Evolutionary conservation across 2,797 vertebrate genomes (phyloP), one percentile per base, ranked within the genome.

Genomic region (Oreortyx pictus): DNA sequence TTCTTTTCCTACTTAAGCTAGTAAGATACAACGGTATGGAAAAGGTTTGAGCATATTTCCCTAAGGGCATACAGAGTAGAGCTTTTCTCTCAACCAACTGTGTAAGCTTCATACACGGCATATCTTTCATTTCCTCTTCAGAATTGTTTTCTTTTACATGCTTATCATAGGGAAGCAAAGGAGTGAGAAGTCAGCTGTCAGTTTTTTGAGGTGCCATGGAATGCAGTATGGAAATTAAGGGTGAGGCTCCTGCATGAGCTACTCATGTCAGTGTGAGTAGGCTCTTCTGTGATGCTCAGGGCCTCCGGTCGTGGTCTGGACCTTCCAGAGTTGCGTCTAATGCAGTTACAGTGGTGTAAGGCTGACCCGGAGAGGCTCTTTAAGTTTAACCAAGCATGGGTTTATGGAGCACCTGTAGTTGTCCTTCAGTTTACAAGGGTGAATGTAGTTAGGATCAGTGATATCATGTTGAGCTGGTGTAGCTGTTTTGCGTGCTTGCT

Each of bases 261-360:
- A 27, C 25, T 16, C 43, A 14, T 29, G 49, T 47, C 6, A 4
- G 2, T 0, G 3, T 44, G 31, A n/a, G 35, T 31, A 61, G 52
- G 8, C 13, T 37, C 18, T 4, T 7, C 8, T 43, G 17, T 22
- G 29, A 7, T 71, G n/a, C 59, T 86, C 13, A 7, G 50, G 43
- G 29, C 14, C 46, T 74, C 24, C 23, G 11, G 10, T 39, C 2
- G 0, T 2, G 31, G 37, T n/a, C 3, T 61, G 77, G 44, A 3
- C 2, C 2, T 37, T 71, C 3, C 4, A 15, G 61, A 82, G 16
- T 24, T 0, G 0, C 3, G 2, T 62, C 56, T 23, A 17, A 3
- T 18, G 50, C 0, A 0, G 19, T n/a, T 76, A 29, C 9, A 11
- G 6, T 52, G 4, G 6, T 29, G 13, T n/a, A 41, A 52, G 56